Evolutionary conservation across 2,113 vertebrate genomes (phyloP).

Genomic region (Macquaria ambigua): DNA sequence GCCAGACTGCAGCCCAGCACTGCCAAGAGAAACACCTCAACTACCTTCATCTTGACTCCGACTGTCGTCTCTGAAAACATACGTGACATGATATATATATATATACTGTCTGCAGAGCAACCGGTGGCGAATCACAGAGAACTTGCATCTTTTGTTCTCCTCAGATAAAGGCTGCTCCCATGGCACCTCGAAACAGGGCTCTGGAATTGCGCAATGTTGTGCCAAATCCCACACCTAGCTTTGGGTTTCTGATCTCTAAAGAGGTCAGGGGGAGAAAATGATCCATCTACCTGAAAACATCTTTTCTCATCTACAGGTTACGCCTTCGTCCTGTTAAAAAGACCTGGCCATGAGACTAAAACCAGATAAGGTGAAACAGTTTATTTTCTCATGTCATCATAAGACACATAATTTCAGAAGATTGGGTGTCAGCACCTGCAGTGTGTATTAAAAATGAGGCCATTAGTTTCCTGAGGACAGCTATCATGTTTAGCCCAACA

Average conservation of each 20-base stretch:
- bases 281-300: conserved; percentile 27
- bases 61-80: neutral
- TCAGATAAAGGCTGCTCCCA: conserved; percentile 33
- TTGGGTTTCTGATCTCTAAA: neutral
- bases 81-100: neutral
- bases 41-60: conserved; percentile 26
- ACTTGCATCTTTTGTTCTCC: conserved; percentile 28
- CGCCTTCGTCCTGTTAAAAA: conserved; percentile 28
- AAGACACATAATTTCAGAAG: neutral
- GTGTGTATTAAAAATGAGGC: neutral
- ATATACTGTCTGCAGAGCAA: neutral
- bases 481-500: conserved; percentile 3
- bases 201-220: neutral
- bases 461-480: neutral
- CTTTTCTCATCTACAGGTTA: conserved; percentile 38
- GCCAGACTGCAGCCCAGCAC: conserved; percentile 36
- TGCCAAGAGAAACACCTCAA: conserved; percentile 12
- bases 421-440: neutral
- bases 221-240: neutral
- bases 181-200: neutral
- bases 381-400: conserved; percentile 5
- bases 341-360: neutral
- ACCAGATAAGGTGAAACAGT: neutral
- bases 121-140: neutral
- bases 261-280: conserved; percentile 1